phyloP scores from a whole-genome alignment of 2,888 invertebrate genomes.

The Chydorus sphaericus region DNA sequence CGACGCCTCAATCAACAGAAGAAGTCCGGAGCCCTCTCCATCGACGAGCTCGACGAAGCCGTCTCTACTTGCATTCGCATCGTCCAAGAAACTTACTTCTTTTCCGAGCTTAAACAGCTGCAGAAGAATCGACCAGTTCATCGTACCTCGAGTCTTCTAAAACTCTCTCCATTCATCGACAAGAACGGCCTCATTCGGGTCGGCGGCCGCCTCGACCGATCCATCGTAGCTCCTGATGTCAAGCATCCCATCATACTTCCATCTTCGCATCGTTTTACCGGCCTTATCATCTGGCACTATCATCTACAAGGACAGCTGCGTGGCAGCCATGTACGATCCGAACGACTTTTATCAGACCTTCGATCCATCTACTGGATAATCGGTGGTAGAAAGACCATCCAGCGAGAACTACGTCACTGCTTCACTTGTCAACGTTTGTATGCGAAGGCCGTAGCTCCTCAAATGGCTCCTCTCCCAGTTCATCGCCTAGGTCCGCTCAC shows the following conservation, averaged over 20 bases:
- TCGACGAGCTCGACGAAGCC: too few species aligned
- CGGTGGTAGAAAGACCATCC: not conserved
- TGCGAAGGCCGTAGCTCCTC: not conserved
- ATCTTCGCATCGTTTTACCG: not conserved
- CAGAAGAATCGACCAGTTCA: not conserved
- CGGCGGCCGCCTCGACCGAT: not conserved
- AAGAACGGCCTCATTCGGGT: not conserved
- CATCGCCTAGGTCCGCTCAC: conserved; percentile 9
- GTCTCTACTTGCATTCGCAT: not conserved
- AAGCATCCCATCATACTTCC: not conserved
- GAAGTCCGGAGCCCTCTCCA: not conserved
- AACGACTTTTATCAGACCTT: not conserved
- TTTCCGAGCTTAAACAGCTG: not conserved
- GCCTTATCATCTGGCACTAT: not conserved
- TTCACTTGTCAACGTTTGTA: not conserved
- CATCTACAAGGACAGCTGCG: conserved; percentile 13
- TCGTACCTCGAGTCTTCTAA: not conserved
- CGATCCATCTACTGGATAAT: not conserved
- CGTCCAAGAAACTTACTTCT: not conserved
- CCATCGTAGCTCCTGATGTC: not conserved
- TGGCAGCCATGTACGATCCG: not conserved
- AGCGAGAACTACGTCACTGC: not conserved
- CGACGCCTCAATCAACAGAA: not conserved
- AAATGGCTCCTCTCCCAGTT: not conserved
- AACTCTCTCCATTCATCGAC: not conserved